Evolutionary conservation across 2,113 vertebrate genomes (phyloP).

Genomic region (Pteropus alecto): DNA sequence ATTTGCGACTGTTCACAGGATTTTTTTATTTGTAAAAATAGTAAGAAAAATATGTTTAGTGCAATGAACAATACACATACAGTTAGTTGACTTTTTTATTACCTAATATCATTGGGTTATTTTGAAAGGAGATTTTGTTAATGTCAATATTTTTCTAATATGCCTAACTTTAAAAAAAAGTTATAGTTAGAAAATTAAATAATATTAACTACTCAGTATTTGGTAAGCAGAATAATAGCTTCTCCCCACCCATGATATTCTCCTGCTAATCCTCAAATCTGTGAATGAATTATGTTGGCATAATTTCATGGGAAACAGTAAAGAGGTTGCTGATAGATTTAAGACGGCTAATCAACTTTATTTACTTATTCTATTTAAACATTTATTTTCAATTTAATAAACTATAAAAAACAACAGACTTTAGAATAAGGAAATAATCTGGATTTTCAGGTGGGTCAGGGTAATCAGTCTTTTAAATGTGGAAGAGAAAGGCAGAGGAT

Average conservation of each 20-base stretch:
- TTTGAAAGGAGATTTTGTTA: not conserved
- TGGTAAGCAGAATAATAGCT: not conserved
- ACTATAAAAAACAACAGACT: not conserved
- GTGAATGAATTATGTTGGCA: not conserved
- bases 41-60: not conserved
- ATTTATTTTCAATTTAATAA: not conserved
- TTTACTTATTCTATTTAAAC: not conserved
- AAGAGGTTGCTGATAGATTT: not conserved
- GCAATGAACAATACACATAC: not conserved
- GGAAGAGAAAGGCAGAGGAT: not conserved
- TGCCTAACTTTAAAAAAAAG: not conserved
- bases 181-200: not conserved
- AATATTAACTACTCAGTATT: not conserved
- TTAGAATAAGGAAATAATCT: not conserved
- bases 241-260: not conserved
- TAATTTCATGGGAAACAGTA: not conserved
- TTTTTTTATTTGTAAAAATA: not conserved
- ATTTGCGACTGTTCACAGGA: not conserved
- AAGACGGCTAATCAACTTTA: not conserved
- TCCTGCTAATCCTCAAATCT: not conserved
- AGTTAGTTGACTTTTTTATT: constrained; percentile 4
- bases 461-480: not conserved
- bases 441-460: not conserved
- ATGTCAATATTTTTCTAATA: not conserved
- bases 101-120: not conserved